Conservation (phyloP, 2,888 invertebrate genomes). For the Encarsia formosa region DNA sequence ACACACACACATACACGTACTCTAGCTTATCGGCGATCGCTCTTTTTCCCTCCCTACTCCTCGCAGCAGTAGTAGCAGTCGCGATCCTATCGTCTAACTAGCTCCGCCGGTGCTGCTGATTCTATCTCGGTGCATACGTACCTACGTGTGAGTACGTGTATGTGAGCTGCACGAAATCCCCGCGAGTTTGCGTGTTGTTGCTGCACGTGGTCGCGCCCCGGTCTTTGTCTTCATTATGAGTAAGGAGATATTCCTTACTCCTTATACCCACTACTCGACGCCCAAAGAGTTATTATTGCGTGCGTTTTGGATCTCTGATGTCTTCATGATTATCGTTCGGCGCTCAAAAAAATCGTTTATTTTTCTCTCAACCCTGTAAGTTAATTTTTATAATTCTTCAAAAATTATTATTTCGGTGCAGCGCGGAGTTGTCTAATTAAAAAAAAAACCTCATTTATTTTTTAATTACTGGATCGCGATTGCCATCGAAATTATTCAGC, state of each 20-base stretch:
- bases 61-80: conserved; percentile 40
- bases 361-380: too few relatives aligned
- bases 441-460: too few relatives aligned
- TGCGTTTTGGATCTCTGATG: too few relatives aligned
- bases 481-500: too few relatives aligned
- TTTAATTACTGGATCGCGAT: too few relatives aligned
- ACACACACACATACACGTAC: too few relatives aligned
- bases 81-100: conserved; percentile 60
- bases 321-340: too few relatives aligned
- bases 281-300: too few relatives aligned
- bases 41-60: conserved; percentile 37
- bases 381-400: too few relatives aligned
- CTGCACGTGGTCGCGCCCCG: conserved; percentile 35
- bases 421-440: too few relatives aligned
- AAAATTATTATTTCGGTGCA: too few relatives aligned
- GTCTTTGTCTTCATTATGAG: background rate
- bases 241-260: background rate
- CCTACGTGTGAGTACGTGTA: conserved; percentile 2
- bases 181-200: conserved; percentile 9
- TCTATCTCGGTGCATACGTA: conserved; percentile 47
- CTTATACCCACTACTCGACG: conserved; percentile 18
- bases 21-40: conserved; percentile 54
- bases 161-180: background rate
- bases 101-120: conserved; percentile 57
- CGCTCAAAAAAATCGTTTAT: too few relatives aligned